A percentile compares a stretch with the other conserved stretches of the same genome.
Conservation (phyloP, 1,140 invertebrate genomes). For the Platorchestia sp. region DNA sequence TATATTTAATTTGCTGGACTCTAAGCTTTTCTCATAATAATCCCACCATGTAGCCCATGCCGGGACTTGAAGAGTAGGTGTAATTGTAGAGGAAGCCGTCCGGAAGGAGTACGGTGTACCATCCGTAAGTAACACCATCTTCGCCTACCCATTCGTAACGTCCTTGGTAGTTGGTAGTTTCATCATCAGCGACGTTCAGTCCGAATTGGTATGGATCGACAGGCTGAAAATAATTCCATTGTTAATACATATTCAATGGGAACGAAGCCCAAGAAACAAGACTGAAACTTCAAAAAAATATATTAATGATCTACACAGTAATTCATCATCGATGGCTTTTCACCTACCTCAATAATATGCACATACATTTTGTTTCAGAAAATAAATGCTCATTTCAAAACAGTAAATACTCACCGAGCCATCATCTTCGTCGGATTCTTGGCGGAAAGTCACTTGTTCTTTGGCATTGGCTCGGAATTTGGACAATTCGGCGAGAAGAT, state of each 20-base stretch:
- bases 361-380: not conserved
- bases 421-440: slow-evolving; percentile 40
- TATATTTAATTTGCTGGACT: no score
- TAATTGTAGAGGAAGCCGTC: slow-evolving; percentile 65
- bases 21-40: not conserved
- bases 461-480: slow-evolving; percentile 52
- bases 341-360: not conserved
- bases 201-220: slow-evolving; percentile 63
- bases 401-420: slow-evolving; percentile 4
- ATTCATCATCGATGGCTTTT: not conserved
- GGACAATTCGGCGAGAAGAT: slow-evolving; percentile 52
- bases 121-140: slow-evolving; percentile 63
- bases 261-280: not conserved
- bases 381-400: no score
- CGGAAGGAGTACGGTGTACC: slow-evolving; percentile 63
- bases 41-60: slow-evolving; percentile 64
- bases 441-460: slow-evolving; percentile 22
- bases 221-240: not conserved
- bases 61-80: slow-evolving; percentile 64
- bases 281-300: not conserved
- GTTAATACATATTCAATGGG: not conserved
- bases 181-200: slow-evolving; percentile 60
- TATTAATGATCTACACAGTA: not conserved
- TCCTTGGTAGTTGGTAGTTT: slow-evolving; percentile 63
- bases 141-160: slow-evolving; percentile 63